Base-by-base conservation (phyloP, 2,113 vertebrate genomes). In the Chrysemys picta region DNA sequence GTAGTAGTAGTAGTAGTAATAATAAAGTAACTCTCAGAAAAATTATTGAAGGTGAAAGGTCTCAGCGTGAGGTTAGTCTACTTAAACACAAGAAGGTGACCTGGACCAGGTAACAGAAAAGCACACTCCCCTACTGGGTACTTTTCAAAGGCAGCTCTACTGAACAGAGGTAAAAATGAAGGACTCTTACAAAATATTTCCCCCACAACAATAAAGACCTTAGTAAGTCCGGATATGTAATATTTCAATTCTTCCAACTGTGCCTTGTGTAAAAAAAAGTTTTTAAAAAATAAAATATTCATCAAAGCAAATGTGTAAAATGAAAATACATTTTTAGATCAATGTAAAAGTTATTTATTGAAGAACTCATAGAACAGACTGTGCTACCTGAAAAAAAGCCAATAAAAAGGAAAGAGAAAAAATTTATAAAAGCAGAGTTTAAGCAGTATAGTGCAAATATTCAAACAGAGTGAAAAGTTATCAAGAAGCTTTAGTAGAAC, bases 401-500 rank as follows among this genome's bases (percentile, higher is more conserved):
- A 1, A 82, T 84, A 38, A 27, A 35, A 62, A 21, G 38, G 7
- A 29, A 14, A 13, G 42, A 21, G 24, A n/a, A 65, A 65, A 82
- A 84, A 47, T 2, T 42, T 10, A 17, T 89, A 86, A 38, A 53
- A 86, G 79, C 89, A 57, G 79, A 9, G 0, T 90, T 94, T 90
- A 82, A 80, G 89, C 85, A 42, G 72, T 65, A 75, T 5, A 90
- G 42, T 79, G 53, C 82, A 91, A 95, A 96, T 85, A 97, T 59
- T 93, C 59, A 85, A 91, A 65, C 75, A 89, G 79, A 96, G 50
- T 85, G 80, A 96, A 96, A 95, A 11, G 5, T 93, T 96, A 96
- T 8, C 31, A 94, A 89, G 72, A 82, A 89, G 79, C 53, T 85
- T 69, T 31, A 85, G 72, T 4, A 79, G 57, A 94, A 88, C 45